Conservation (phyloP, 2,888 invertebrate genomes). For the Rhopalosiphum nymphaeae region DNA sequence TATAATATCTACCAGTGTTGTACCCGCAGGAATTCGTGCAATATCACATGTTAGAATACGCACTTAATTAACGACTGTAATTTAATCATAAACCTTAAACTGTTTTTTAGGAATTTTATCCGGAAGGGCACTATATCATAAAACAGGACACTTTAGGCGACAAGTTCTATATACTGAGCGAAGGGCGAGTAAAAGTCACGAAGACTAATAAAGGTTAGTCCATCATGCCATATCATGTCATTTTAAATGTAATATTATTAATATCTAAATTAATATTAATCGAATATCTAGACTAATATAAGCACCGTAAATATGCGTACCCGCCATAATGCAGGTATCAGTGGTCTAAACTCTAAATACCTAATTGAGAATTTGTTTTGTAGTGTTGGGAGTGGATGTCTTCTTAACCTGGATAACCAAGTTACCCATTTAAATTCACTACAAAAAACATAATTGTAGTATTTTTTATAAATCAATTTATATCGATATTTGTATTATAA, state of each 20-base stretch:
- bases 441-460: neutral
- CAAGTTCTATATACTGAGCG: conserved; percentile 78
- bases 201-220: conserved; percentile 71
- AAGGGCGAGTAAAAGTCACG: conserved; percentile 74
- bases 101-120: conserved; percentile 74
- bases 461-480: neutral
- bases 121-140: conserved; percentile 76
- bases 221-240: neutral
- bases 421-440: neutral
- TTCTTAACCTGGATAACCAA: neutral
- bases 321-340: neutral
- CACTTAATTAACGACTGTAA: conserved; percentile 15
- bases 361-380: neutral
- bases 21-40: neutral
- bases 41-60: neutral
- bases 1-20: neutral
- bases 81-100: conserved; percentile 57
- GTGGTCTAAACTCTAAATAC: neutral
- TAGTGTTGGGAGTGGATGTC: neutral
- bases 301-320: neutral
- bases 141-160: conserved; percentile 78
- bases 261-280: neutral
- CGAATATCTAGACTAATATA: neutral
- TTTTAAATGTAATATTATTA: neutral
- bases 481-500: neutral